Percentiles rank a stretch among this genome's conserved stretches.
Conservation (phyloP, 2,888 invertebrate genomes). For the Temnothorax unifasciatus region DNA sequence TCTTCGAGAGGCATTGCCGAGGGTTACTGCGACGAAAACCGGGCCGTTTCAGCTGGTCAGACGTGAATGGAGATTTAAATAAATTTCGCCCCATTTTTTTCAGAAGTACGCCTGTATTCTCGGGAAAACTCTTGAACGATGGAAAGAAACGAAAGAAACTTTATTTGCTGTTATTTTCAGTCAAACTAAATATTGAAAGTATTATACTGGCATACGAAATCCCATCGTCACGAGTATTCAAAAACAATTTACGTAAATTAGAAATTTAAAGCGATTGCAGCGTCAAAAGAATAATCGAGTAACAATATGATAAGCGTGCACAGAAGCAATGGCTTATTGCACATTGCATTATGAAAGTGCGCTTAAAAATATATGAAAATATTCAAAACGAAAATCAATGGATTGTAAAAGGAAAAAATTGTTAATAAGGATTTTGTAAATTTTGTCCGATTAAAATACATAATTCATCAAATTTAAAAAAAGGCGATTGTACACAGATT, state of each 20-base stretch:
- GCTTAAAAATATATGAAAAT: not conserved
- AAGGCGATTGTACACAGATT: not conserved
- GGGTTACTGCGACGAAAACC: slow-evolving; percentile 38
- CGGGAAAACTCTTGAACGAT: not conserved
- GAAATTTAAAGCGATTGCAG: not conserved
- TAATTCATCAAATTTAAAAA: not conserved
- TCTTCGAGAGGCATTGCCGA: slow-evolving; percentile 36
- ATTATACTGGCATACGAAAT: not conserved
- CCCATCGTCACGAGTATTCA: not conserved
- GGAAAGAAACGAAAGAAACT: too few species aligned
- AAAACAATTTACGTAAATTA: not conserved
- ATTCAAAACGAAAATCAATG: slow-evolving; percentile 2
- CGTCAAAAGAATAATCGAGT: too few species aligned
- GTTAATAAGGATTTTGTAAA: not conserved
- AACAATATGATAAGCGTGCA: too few species aligned
- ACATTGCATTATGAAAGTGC: not conserved
- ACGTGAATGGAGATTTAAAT: slow-evolving; percentile 51
- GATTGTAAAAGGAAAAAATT: not conserved
- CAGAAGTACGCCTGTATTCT: not conserved
- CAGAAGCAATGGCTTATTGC: not conserved
- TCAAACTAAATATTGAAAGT: not conserved
- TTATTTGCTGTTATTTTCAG: not conserved
- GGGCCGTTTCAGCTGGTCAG: slow-evolving; percentile 40
- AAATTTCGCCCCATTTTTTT: slow-evolving; percentile 48
- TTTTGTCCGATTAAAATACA: not conserved